Base-by-base conservation (phyloP, 23 tunicate species). In the Halocynthia roretzi region DNA sequence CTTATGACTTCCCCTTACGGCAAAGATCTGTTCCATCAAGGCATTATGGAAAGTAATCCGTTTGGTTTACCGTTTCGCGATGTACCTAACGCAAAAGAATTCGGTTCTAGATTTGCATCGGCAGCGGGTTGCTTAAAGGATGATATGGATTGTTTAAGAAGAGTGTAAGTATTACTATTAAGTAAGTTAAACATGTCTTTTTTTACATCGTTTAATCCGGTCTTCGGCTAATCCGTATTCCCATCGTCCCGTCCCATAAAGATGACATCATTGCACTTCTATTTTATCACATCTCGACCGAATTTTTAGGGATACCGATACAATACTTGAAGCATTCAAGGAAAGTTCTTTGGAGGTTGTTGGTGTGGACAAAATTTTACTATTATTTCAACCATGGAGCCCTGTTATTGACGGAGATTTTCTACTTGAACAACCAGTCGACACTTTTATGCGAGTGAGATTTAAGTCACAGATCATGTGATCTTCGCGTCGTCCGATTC, bases 31-130 rank as follows among this genome's bases (percentile, higher is more conserved):
- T 90, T 90, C 54, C 89, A 90, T 61, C 76, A 85, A 76, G 75
- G 80, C 7, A 90, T 90, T 44, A 70, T 84, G 86, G 82, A 90
- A 52, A 90, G 96, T 72, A 90, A 90, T 71, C 96, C 96, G 12
- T 85, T 90, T 53, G 96, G 96, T 10, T 66, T 90, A 15, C 96
- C 96, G 6, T 85, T 90, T 51, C 77, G 96, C 10, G 55, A 69
- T 53, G 56, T 80, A 44, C 54, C 51, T 20, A 84, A 90, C 68
- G 89, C 96, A 9, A 76, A 75, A 71, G 80, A 80, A 78, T 84
- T 90, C 71, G 96, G 89, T 21, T 60, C 72, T n/a, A 49, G 62
- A 52, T 90, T 90, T 53, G 82, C 96, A 2, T 61, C 63, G 53
- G 85, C 83, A 52, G 83, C 80, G 7, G 68, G 72, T 23, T 90